These are phyloP conservation scores for Drosophila mayaguana DNA, from an alignment of 2,888 invertebrate genomes.

Conservation along the genomic window DNA sequence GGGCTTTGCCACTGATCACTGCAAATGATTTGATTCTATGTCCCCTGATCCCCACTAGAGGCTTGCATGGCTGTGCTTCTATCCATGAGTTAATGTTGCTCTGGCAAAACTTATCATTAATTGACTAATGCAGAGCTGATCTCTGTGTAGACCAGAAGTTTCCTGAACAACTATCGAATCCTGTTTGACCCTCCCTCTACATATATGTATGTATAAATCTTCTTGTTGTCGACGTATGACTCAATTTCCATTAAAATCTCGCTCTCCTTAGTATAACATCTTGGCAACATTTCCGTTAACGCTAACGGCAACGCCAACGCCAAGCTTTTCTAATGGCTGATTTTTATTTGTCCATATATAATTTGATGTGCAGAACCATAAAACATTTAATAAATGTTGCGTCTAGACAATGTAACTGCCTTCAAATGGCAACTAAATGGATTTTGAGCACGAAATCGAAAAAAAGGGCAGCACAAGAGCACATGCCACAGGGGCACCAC, in stretches of 20 bases:
- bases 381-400: conserved; percentile 80
- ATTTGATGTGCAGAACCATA: conserved; percentile 75
- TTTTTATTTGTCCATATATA: conserved; percentile 75
- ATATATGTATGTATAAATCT: conserved; percentile 25
- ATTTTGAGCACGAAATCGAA: conserved; percentile 76
- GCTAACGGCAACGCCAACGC: conserved; percentile 3
- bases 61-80: not conserved
- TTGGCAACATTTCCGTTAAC: conserved; percentile 50
- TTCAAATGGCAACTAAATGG: conserved; percentile 80
- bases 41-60: conserved; percentile 13
- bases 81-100: not conserved
- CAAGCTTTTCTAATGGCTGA: conserved; percentile 52
- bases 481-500: conserved; percentile 59
- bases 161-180: not conserved
- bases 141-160: not conserved
- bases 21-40: conserved; percentile 28
- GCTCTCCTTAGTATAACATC: conserved; percentile 29
- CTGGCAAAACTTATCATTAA: not conserved
- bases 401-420: conserved; percentile 82
- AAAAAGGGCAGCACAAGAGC: conserved; percentile 47
- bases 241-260: conserved; percentile 45
- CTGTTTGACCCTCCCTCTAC: not conserved
- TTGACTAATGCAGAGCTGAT: too few species aligned
- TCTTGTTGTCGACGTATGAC: conserved; percentile 32
- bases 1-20: conserved; percentile 44